phyloP scores from a whole-genome alignment of 2,113 vertebrate genomes.

The Chionodraco myersi region DNA sequence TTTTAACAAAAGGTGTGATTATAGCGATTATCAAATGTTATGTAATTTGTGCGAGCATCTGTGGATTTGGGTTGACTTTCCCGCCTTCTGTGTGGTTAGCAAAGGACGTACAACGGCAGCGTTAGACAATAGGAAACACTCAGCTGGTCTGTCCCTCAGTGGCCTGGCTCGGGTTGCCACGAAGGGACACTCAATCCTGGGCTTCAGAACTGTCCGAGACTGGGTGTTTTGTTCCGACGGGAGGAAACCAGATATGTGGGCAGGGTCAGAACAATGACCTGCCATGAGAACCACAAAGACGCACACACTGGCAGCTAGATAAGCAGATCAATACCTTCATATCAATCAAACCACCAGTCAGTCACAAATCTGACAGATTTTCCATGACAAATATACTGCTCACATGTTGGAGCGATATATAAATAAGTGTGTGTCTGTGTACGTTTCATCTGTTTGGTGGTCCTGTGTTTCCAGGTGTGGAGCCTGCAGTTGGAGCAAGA shows the following conservation, averaged over 20 bases:
- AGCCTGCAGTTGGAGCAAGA: conserved; percentile 94
- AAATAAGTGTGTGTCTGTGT: conserved; percentile 3
- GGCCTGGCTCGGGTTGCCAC: conserved; percentile 72
- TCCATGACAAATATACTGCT: background rate
- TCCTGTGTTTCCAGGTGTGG: conserved; percentile 87
- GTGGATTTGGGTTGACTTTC: background rate
- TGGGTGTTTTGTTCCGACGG: conserved; percentile 72
- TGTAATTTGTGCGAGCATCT: background rate
- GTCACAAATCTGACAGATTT: conserved; percentile 1
- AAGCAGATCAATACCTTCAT: conserved; percentile 22
- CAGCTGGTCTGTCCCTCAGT: conserved; percentile 58
- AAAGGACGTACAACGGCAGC: conserved; percentile 4
- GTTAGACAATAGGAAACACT: conserved; percentile 58
- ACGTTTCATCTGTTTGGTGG: background rate
- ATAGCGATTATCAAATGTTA: background rate
- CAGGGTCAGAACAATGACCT: conserved; percentile 62
- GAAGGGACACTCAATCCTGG: conserved; percentile 70
- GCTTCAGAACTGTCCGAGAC: conserved; percentile 51
- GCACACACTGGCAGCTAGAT: background rate
- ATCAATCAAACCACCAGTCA: conserved; percentile 22
- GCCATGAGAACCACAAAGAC: conserved; percentile 35
- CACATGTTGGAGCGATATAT: background rate
- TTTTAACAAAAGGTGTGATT: background rate
- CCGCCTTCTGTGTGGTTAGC: conserved; percentile 16
- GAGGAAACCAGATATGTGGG: conserved; percentile 69